Conservation (phyloP, 35 echinoderm and acorn worm genomes). For the Heliocidaris tuberculata region DNA sequence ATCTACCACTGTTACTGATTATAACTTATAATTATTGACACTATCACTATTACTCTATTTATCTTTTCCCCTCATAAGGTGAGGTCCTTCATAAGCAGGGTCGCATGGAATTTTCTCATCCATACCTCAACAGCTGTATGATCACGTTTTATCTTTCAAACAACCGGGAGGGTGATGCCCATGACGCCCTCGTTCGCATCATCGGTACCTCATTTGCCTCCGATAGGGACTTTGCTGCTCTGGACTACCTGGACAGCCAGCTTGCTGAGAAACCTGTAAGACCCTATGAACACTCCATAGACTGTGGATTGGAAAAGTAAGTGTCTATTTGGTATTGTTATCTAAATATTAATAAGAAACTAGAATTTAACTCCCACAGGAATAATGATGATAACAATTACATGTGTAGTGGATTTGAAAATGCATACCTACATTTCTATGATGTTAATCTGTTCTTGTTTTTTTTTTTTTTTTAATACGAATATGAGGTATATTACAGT, state of each 20-base stretch:
- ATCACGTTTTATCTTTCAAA: slow-evolving; percentile 39
- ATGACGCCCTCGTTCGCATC: slow-evolving; percentile 25
- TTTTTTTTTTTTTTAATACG: too few species aligned
- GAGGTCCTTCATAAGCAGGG: slow-evolving; percentile 60
- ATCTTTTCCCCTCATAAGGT: slow-evolving; percentile 30
- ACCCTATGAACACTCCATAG: slow-evolving; percentile 54
- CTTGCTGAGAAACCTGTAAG: slow-evolving; percentile 51
- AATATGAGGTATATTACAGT: too few species aligned
- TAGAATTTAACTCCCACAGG: too few species aligned
- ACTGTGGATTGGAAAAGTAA: slow-evolving; percentile 63
- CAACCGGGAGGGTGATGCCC: slow-evolving; percentile 23
- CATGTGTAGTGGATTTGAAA: too few species aligned
- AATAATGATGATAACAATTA: too few species aligned
- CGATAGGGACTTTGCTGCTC: slow-evolving; percentile 36
- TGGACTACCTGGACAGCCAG: slow-evolving; percentile 44
- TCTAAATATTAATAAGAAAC: too few species aligned
- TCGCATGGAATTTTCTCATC: slow-evolving; percentile 44
- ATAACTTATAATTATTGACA: too few species aligned
- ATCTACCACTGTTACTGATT: too few species aligned
- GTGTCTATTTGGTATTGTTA: too few species aligned
- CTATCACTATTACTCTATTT: too few species aligned
- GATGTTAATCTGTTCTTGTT: too few species aligned
- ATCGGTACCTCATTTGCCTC: slow-evolving; percentile 43
- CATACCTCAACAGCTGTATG: slow-evolving; percentile 56
- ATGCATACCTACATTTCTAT: too few species aligned